A percentile compares a stretch with the other conserved stretches of the same genome.
These are phyloP conservation scores for Drosophila lutescens DNA, from an alignment of 2,888 invertebrate genomes.

Conservation along the genomic window DNA sequence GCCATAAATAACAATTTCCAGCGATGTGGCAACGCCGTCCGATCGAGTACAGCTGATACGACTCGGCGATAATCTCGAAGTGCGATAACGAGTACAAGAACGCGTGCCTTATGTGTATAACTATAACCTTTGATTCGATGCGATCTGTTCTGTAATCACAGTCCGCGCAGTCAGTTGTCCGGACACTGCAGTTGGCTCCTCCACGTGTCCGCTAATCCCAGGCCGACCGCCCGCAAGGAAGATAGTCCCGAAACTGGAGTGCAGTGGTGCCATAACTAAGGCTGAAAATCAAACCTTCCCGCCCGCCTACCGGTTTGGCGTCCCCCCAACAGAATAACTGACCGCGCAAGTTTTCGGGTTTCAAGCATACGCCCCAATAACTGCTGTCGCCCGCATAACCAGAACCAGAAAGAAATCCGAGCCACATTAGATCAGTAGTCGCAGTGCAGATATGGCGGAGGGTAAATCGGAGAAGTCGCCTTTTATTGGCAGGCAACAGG, in stretches of 20 bases:
- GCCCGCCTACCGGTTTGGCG: slow-evolving; percentile 38
- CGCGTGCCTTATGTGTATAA: slow-evolving; percentile 41
- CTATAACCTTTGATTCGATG: slow-evolving; percentile 16
- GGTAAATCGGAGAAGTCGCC: slow-evolving; percentile 86
- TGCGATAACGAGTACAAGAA: slow-evolving; percentile 40
- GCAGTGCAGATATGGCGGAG: slow-evolving; percentile 26
- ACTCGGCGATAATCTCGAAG: slow-evolving; percentile 31
- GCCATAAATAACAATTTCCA: slow-evolving; percentile 6
- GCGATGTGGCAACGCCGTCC: slow-evolving; percentile 9
- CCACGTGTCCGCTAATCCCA: slow-evolving; percentile 14
- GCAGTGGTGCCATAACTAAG: background rate
- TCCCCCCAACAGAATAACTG: slow-evolving; percentile 33
- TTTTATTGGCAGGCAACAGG: slow-evolving; percentile 83
- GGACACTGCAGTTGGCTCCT: slow-evolving; percentile 1
- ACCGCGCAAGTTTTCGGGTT: slow-evolving; percentile 45
- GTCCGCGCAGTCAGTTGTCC: slow-evolving; percentile 18
- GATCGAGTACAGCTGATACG: slow-evolving; percentile 36
- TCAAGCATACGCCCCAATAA: slow-evolving; percentile 42
- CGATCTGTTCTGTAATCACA: slow-evolving; percentile 40
- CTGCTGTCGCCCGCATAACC: slow-evolving; percentile 42
- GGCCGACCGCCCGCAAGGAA: slow-evolving; percentile 5
- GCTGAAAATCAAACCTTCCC: slow-evolving; percentile 43
- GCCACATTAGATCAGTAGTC: slow-evolving; percentile 8
- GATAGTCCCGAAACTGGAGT: slow-evolving; percentile 10
- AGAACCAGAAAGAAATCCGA: slow-evolving; percentile 15